These are phyloP conservation scores for Microctonus aethiopoides DNA, from an alignment of 2,888 invertebrate genomes.

Conservation along the genomic window DNA sequence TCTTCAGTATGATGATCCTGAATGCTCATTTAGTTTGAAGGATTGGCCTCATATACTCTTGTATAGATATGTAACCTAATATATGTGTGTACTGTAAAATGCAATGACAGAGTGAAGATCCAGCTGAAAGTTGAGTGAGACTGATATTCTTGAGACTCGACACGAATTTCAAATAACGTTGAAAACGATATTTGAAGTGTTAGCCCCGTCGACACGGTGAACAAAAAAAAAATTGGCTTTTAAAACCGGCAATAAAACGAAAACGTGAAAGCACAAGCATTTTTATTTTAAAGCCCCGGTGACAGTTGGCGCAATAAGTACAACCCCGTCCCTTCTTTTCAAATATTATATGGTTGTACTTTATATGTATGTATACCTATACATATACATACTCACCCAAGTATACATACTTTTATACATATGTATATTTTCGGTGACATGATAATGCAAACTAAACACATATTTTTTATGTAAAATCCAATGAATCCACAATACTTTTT, in stretches of 20 bases:
- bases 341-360: not conserved
- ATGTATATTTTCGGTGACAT: conserved; percentile 14
- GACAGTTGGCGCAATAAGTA: conserved; percentile 64
- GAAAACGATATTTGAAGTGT: conserved; percentile 58
- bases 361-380: not conserved
- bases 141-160: conserved; percentile 56
- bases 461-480: conserved; percentile 39
- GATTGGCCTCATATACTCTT: not conserved
- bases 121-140: conserved; percentile 43
- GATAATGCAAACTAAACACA: conserved; percentile 64
- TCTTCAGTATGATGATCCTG: conserved; percentile 4
- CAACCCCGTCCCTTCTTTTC: conserved; percentile 34
- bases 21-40: conserved; percentile 4
- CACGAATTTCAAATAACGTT: conserved; percentile 57
- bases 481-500: conserved; percentile 15
- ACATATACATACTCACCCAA: not conserved
- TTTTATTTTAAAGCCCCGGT: conserved; percentile 59
- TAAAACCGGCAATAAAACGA: conserved; percentile 65
- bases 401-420: not conserved
- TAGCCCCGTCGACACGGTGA: conserved; percentile 37
- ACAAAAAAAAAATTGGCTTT: conserved; percentile 53
- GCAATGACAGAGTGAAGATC: conserved; percentile 18
- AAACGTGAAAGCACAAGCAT: conserved; percentile 61
- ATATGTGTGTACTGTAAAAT: conserved; percentile 6
- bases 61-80: not conserved